These are phyloP conservation scores for Ameiurus melas DNA, from an alignment of 2,113 vertebrate genomes.

Conservation along the genomic window DNA sequence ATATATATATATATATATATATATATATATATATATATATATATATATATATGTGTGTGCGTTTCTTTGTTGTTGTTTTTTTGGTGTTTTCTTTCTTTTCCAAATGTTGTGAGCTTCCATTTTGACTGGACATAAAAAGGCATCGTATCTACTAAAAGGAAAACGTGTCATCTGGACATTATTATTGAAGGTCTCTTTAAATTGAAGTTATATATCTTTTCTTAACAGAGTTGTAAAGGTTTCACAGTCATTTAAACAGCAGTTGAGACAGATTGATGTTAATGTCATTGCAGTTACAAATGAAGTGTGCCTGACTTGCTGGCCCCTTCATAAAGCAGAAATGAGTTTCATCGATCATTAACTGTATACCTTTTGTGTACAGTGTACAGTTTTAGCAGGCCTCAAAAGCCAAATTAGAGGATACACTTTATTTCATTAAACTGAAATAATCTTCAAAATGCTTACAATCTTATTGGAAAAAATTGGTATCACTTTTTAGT, in stretches of 20 bases:
- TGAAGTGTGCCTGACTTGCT: slow-evolving; percentile 62
- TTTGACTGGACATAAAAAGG: slow-evolving; percentile 59
- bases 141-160: slow-evolving; percentile 58
- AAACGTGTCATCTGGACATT: slow-evolving; percentile 61
- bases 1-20: too few species aligned
- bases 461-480: neutral
- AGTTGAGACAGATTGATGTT: slow-evolving; percentile 77
- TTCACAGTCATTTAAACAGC: slow-evolving; percentile 79
- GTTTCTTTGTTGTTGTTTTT: too few species aligned
- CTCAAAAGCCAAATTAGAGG: neutral
- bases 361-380: slow-evolving; percentile 51
- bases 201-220: slow-evolving; percentile 71
- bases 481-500: too few species aligned
- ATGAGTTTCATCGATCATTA: slow-evolving; percentile 65
- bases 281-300: slow-evolving; percentile 71
- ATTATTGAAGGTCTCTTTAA: slow-evolving; percentile 62
- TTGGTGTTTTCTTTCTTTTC: neutral
- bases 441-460: neutral
- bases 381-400: slow-evolving; percentile 17
- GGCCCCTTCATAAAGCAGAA: slow-evolving; percentile 63
- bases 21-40: too few species aligned
- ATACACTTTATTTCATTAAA: neutral
- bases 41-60: too few species aligned
- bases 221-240: slow-evolving; percentile 76
- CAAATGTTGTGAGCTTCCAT: slow-evolving; percentile 27